phyloP scores from a whole-genome alignment of 1,140 invertebrate species.

The Drosophila tristis region DNA sequence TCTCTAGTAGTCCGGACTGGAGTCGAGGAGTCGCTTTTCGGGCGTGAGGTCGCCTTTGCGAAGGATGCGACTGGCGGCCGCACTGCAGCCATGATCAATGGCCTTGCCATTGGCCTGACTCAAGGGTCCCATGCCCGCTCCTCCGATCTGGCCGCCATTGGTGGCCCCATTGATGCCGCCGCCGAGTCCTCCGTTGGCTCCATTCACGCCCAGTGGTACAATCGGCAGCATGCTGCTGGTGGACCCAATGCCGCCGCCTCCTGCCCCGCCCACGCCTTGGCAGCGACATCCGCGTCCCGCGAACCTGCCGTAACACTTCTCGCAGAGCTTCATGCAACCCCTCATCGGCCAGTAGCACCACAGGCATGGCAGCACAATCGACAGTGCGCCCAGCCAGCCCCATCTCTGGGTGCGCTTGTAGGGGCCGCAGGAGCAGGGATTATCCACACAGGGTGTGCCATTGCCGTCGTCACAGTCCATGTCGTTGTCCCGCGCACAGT shows the following conservation, averaged over 20 bases:
- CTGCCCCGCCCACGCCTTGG: slow-evolving; percentile 72
- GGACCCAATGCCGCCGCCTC: slow-evolving; percentile 52
- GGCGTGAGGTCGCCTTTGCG: slow-evolving; percentile 84
- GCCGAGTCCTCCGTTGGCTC: slow-evolving; percentile 13
- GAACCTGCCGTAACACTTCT: slow-evolving; percentile 92
- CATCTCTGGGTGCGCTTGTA: slow-evolving; percentile 89
- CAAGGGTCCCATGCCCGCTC: background rate
- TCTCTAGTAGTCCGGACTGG: slow-evolving; percentile 85
- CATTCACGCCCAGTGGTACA: slow-evolving; percentile 72
- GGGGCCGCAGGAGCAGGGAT: slow-evolving; percentile 93
- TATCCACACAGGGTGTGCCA: slow-evolving; percentile 89
- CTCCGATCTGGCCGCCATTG: slow-evolving; percentile 7
- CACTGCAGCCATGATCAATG: slow-evolving; percentile 74
- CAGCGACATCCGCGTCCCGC: slow-evolving; percentile 88
- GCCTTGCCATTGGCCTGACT: slow-evolving; percentile 56
- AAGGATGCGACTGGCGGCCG: slow-evolving; percentile 74
- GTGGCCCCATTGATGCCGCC: background rate
- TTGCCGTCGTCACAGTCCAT: slow-evolving; percentile 89
- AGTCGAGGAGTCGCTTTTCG: slow-evolving; percentile 86
- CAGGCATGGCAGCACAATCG: slow-evolving; percentile 93
- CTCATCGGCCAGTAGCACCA: slow-evolving; percentile 96
- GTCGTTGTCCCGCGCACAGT: slow-evolving; percentile 91
- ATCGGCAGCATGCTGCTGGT: slow-evolving; percentile 84
- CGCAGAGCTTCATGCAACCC: slow-evolving; percentile 91
- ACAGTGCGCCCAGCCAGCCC: slow-evolving; percentile 92